These are phyloP conservation scores for Sweltsa coloradensis DNA, from an alignment of 1,140 invertebrate genomes.

Conservation along the genomic window DNA sequence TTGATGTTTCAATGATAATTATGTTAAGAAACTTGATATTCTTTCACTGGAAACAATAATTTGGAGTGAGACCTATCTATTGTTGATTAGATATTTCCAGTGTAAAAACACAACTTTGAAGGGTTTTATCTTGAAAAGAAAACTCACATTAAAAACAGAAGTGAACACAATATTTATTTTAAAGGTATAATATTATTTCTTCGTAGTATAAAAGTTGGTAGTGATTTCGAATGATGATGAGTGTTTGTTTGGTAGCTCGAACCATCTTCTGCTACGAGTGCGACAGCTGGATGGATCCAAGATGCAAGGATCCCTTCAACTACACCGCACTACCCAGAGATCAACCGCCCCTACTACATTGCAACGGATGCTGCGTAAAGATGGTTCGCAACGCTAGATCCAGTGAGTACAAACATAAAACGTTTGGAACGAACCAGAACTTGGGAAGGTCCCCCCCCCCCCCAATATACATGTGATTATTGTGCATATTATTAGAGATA, in stretches of 20 bases:
- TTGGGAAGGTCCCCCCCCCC: too few relatives aligned
- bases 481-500: too few relatives aligned
- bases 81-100: too few relatives aligned
- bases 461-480: too few relatives aligned
- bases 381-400: conserved; percentile 82
- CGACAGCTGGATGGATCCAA: conserved; percentile 74
- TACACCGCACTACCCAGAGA: conserved; percentile 73
- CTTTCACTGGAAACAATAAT: too few relatives aligned
- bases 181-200: neutral
- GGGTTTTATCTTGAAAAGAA: neutral
- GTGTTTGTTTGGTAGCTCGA: conserved; percentile 42
- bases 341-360: conserved; percentile 71
- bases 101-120: neutral
- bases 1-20: too few relatives aligned
- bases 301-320: conserved; percentile 87
- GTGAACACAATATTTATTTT: neutral
- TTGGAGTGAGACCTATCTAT: too few relatives aligned
- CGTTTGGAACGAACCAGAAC: too few relatives aligned
- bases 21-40: too few relatives aligned
- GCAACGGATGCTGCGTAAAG: conserved; percentile 89
- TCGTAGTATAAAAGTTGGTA: neutral
- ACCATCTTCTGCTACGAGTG: conserved; percentile 89
- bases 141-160: neutral
- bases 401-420: conserved; percentile 59
- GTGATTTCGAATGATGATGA: neutral